Base-by-base conservation (phyloP, 2,888 invertebrate genomes). In the Antheraea yamamai region DNA sequence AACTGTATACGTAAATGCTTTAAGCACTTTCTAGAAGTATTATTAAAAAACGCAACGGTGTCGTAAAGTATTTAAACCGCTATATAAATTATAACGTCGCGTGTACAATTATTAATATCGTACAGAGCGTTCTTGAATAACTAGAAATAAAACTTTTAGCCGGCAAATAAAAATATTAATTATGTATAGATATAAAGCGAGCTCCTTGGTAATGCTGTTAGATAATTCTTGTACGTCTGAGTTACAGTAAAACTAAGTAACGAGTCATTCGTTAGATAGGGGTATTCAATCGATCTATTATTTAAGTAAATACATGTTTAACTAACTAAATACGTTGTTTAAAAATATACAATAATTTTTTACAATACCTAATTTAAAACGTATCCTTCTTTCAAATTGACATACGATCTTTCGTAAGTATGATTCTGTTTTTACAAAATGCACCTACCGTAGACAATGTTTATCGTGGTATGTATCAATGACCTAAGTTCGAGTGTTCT, bases 181-280 rank as follows among this genome's bases (percentile, higher is more conserved):
- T 86, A 85, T 87, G 81, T 81, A 82, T 83, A 80, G 85, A 87
- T 88, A 86, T 91, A 92, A 92, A 92, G 91, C 93, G 86, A 90
- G 91, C 87, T 93, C 91, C 91, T 93, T 92, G 93, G 93, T 92
- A 92, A 91, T 88, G 88, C 88, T 90, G 81, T 82, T 78, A 80
- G 78, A 64, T 72, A 73, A 66, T 71, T 71, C 39, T 75, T 72
- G 71, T 74, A 68, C 68, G 52, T 52, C 68, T 18, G 70, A n/a
- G 16, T 70, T 70, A 20, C 20, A 39, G 39, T 70, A 39, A 35
- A 70, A 39, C 23, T 70, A 39, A 70, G 68, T 35, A 68, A 75
- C 75, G 76, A 78, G 81, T 85, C 82, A 82, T 82, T 80, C n/a
- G 12, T 30, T 30, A 26, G 26, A 30, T 47, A 47, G 10, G 35